phyloP scores from a whole-genome alignment of 2,888 invertebrate species.

The Ametastegia equiseti region DNA sequence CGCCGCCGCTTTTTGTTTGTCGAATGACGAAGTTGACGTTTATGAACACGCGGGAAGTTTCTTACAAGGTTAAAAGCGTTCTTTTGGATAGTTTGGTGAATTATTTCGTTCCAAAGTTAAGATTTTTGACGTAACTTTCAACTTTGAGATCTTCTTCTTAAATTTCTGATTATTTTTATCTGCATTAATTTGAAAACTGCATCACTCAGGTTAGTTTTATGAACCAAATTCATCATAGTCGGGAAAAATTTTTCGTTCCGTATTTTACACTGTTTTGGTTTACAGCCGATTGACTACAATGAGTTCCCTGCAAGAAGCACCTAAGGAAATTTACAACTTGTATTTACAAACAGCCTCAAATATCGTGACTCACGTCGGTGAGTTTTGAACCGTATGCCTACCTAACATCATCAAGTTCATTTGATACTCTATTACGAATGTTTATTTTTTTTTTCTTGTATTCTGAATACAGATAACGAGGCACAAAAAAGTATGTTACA shows the following conservation, averaged over 20 bases:
- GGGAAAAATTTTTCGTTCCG: not conserved
- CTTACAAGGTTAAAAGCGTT: not conserved
- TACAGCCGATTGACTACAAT: not conserved
- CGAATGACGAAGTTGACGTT: not conserved
- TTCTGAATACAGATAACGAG: slow-evolving; percentile 52
- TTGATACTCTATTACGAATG: not conserved
- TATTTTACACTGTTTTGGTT: not conserved
- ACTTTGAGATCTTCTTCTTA: not conserved
- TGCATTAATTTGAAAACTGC: not conserved
- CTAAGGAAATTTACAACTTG: slow-evolving; percentile 55
- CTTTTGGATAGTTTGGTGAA: not conserved
- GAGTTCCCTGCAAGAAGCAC: slow-evolving; percentile 19
- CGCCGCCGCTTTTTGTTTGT: not conserved
- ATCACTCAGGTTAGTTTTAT: not conserved
- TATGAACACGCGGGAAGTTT: not conserved
- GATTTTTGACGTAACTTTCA: not conserved
- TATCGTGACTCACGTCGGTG: slow-evolving; percentile 63
- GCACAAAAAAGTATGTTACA: slow-evolving; percentile 55
- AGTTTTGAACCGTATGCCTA: slow-evolving; percentile 43
- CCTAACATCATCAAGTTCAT: not conserved
- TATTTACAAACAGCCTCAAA: slow-evolving; percentile 65
- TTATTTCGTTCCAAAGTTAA: not conserved
- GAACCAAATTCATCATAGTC: not conserved
- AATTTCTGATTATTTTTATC: not conserved
- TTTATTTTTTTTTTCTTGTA: slow-evolving; percentile 10